Base-by-base conservation (phyloP, 2,888 invertebrate genomes). In the Conistra vaccinii region DNA sequence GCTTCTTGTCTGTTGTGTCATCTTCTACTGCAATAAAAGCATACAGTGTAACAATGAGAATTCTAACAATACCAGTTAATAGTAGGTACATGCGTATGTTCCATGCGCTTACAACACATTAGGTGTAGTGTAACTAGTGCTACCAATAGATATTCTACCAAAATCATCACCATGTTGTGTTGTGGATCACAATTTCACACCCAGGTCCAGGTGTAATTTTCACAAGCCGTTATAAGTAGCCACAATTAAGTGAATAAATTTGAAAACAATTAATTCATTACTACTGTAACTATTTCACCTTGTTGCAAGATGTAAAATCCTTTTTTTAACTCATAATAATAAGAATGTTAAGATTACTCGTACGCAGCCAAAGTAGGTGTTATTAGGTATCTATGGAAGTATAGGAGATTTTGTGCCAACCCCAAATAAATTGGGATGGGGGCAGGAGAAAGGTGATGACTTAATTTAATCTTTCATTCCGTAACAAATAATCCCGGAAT, bases 1-100 rank as follows among this genome's bases (percentile, higher is more conserved):
- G 91, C 85, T 96, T 97, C 86, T 97, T 97, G 45, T 92, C 91
- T 45, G 94, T 94, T 80, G 97, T 97, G 71, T 96, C 97, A 90
- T 96, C 93, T 58, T 95, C 95, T 83, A 97, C 96, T 96, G 87
- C 12, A 92, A 93, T 35, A 53, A 72, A 26, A 76, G 17, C 12
- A 73, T 48, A 62, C 23, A n/a, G 12, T 51, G 10, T 45, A 45
- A 48, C 2, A 48, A 58, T 48, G 5, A 48, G 29, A 65, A 39
- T 14, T 53, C 26, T 58, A 20, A 23, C 17, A 26, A 26, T n/a
- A 69, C 17, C 23, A 39, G 29, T 53, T 53, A 1, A 42, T 7
- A 42, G 39, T 17, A 29, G 32, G 1, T n/a, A 42, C 7, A 32
- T 51, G 39, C 2, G 20, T n/a, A n/a, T n/a, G n/a, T 26, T 57